A percentile compares a stretch with the other conserved stretches of the same genome.
Evolutionary conservation across 1,140 invertebrate species (phyloP).

Genomic region (Drosophila obscura): DNA sequence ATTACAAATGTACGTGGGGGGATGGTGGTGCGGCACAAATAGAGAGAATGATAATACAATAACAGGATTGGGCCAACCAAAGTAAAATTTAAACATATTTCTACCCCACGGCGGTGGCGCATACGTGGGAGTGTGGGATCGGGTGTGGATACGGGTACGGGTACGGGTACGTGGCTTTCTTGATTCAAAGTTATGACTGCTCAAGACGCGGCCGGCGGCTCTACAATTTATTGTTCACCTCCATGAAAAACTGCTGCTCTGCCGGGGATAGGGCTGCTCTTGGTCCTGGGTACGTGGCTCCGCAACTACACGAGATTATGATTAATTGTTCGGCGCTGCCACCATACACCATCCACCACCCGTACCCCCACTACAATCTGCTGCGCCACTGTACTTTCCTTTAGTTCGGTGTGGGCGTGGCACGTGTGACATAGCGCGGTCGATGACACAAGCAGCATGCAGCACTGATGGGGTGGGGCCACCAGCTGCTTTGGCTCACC

Average conservation of each 20-base stretch:
- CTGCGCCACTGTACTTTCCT: slow-evolving; percentile 9
- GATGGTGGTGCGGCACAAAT: slow-evolving; percentile 28
- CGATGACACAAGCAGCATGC: slow-evolving; percentile 58
- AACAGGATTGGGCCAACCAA: slow-evolving; percentile 57
- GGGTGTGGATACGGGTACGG: neutral
- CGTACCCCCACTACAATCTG: slow-evolving; percentile 7
- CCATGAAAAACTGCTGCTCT: slow-evolving; percentile 64
- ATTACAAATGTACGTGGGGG: slow-evolving; percentile 69
- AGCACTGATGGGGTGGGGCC: slow-evolving; percentile 25
- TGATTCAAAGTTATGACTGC: slow-evolving; percentile 75
- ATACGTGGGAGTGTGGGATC: slow-evolving; percentile 2
- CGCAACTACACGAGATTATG: slow-evolving; percentile 74
- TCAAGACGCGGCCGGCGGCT: slow-evolving; percentile 65
- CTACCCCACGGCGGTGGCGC: slow-evolving; percentile 11
- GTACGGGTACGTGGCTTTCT: slow-evolving; percentile 48
- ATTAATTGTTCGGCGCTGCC: slow-evolving; percentile 60
- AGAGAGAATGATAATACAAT: slow-evolving; percentile 71
- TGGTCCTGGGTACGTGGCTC: slow-evolving; percentile 65
- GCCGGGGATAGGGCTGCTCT: slow-evolving; percentile 24
- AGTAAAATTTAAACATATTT: slow-evolving; percentile 69
- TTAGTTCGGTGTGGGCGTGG: slow-evolving; percentile 47
- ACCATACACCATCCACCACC: neutral
- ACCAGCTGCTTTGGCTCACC: slow-evolving; percentile 51
- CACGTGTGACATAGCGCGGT: slow-evolving; percentile 74
- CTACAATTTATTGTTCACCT: slow-evolving; percentile 72